Conservation (phyloP, 2,888 invertebrate genomes). For the Tortricodes alternella region DNA sequence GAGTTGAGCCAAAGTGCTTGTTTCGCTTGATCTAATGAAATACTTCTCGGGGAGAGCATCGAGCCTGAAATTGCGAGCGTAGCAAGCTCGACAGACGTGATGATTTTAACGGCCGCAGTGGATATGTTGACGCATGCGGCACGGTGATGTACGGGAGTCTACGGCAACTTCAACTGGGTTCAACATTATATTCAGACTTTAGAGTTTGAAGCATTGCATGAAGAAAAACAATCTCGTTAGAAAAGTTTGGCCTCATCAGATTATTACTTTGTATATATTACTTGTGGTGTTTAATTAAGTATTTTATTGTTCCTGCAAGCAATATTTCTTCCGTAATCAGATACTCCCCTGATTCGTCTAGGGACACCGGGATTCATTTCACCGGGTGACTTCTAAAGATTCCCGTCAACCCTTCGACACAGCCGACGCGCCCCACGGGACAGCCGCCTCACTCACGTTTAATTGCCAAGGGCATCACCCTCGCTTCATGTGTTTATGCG, state of each 20-base stretch:
- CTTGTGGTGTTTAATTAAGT: too few species aligned
- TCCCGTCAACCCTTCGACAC: background rate
- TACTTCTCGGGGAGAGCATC: conserved; percentile 3
- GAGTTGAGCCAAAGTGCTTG: background rate
- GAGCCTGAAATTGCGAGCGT: background rate
- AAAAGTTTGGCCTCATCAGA: too few species aligned
- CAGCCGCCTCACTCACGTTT: background rate
- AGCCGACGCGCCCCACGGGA: background rate
- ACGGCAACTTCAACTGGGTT: too few species aligned
- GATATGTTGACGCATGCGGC: too few species aligned
- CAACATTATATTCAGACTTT: too few species aligned
- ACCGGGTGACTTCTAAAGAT: background rate
- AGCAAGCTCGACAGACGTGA: background rate
- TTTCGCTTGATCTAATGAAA: conserved; percentile 17
- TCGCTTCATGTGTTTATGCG: background rate
- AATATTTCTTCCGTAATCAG: background rate
- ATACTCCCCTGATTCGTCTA: background rate
- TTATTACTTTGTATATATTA: too few species aligned
- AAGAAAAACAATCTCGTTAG: too few species aligned
- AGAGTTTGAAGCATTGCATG: too few species aligned
- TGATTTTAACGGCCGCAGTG: background rate
- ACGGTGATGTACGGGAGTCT: too few species aligned
- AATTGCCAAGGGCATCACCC: background rate
- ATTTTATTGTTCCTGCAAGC: background rate
- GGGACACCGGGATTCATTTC: background rate